Conservation (phyloP, 1,140 invertebrate species). For the Drosophila nasuta region DNA sequence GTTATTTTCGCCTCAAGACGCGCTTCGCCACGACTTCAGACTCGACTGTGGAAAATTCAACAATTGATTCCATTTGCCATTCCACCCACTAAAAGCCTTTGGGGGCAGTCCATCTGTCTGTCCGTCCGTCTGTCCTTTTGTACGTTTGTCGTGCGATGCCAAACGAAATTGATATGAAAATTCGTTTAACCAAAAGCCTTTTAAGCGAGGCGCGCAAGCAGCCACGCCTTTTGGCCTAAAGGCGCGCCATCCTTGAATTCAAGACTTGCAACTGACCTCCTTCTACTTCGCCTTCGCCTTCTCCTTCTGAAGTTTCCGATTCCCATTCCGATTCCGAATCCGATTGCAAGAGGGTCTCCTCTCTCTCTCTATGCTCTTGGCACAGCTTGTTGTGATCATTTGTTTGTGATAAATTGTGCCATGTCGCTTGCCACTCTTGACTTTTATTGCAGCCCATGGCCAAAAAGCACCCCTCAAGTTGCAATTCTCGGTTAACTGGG, state of each 20-base stretch:
- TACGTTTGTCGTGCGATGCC: slow-evolving; percentile 11
- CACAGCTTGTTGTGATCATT: slow-evolving; percentile 73
- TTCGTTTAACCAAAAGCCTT: slow-evolving; percentile 70
- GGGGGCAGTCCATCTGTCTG: not conserved
- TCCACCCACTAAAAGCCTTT: slow-evolving; percentile 29
- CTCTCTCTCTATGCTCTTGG: slow-evolving; percentile 17
- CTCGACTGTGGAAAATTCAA: slow-evolving; percentile 68
- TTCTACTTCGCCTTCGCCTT: not conserved
- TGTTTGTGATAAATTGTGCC: slow-evolving; percentile 78
- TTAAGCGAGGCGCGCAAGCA: slow-evolving; percentile 35
- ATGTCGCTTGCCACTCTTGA: slow-evolving; percentile 77
- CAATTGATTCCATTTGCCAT: slow-evolving; percentile 75
- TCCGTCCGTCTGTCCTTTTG: not conserved
- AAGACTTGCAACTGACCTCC: slow-evolving; percentile 31
- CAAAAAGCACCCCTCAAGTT: slow-evolving; percentile 26
- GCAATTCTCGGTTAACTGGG: slow-evolving; percentile 51
- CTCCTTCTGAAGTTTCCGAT: slow-evolving; percentile 8
- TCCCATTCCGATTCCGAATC: slow-evolving; percentile 8
- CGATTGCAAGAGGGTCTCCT: not conserved
- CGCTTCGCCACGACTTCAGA: slow-evolving; percentile 16
- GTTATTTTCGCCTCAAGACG: slow-evolving; percentile 70
- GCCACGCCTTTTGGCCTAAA: slow-evolving; percentile 56
- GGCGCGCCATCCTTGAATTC: slow-evolving; percentile 39
- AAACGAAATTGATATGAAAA: slow-evolving; percentile 75
- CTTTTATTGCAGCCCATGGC: slow-evolving; percentile 77